A percentile compares a stretch with the other conserved stretches of the same genome.
phyloP scores from a whole-genome alignment of 2,113 vertebrate species.

The Hipposideros armiger region DNA sequence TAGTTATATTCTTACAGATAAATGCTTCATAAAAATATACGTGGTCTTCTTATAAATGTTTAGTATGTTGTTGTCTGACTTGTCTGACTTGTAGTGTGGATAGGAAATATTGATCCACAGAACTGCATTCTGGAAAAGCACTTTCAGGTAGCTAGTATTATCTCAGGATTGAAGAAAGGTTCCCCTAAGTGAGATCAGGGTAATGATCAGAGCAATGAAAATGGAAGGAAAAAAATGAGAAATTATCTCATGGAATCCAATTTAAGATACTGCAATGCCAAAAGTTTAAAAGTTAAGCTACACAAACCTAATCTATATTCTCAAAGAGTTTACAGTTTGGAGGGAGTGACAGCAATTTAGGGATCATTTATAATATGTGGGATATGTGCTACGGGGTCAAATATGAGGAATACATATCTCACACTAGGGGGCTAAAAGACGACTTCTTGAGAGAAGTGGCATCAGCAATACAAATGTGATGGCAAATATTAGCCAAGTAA shows the following conservation, averaged over 20 bases:
- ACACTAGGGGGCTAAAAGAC: not conserved
- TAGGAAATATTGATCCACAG: constrained; percentile 71
- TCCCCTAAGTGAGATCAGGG: not conserved
- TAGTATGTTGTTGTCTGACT: constrained; percentile 69
- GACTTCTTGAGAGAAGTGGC: not conserved
- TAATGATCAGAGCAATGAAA: not conserved
- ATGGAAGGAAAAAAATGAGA: not conserved
- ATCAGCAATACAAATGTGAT: not conserved
- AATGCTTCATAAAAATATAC: constrained; percentile 63
- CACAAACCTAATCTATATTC: not conserved
- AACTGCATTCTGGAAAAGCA: not conserved
- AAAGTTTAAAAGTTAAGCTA: constrained; percentile 41
- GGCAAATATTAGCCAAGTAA: not conserved
- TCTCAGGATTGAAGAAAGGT: constrained; percentile 28
- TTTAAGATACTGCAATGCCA: not conserved
- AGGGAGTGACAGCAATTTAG: not conserved
- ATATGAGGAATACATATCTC: not conserved
- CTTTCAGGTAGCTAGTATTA: not conserved
- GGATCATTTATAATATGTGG: not conserved
- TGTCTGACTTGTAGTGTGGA: constrained; percentile 50
- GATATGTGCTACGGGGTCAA: not conserved
- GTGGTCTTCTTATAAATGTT: constrained; percentile 80
- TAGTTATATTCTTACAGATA: constrained; percentile 69
- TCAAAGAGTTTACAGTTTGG: not conserved
- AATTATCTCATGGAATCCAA: not conserved